These are phyloP conservation scores for Nephrotoma flavescens DNA, from an alignment of 2,888 invertebrate genomes.

Conservation along the genomic window DNA sequence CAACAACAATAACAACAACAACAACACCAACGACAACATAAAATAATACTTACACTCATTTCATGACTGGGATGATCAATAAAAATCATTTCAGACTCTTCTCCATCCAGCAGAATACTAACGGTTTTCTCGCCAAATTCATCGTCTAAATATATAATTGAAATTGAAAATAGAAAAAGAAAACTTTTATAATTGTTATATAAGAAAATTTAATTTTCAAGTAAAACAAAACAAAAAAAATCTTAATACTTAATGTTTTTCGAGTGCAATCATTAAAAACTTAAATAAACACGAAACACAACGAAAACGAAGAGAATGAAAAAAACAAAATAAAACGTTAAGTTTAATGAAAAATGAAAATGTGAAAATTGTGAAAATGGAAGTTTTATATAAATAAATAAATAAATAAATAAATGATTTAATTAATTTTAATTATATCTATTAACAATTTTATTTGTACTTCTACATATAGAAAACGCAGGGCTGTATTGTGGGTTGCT, in stretches of 20 bases:
- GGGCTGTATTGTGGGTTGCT: background rate
- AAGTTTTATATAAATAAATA: background rate
- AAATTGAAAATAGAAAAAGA: background rate
- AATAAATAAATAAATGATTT: background rate
- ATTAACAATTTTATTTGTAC: background rate
- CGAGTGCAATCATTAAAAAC: background rate
- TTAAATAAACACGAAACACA: background rate
- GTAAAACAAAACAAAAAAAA: background rate
- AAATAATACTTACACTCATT: slow-evolving; percentile 62
- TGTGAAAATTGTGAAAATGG: background rate
- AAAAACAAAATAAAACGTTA: background rate
- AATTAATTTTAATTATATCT: background rate
- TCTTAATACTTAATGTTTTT: background rate
- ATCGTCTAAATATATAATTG: slow-evolving; percentile 53
- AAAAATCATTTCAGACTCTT: slow-evolving; percentile 80
- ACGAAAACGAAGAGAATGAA: background rate
- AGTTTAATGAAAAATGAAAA: background rate
- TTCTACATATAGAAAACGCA: background rate
- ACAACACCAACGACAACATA: background rate
- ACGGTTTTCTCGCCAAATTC: slow-evolving; percentile 85
- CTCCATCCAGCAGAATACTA: slow-evolving; percentile 75
- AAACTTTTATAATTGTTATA: slow-evolving; percentile 18
- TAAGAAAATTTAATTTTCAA: slow-evolving; percentile 1
- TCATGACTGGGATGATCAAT: slow-evolving; percentile 80
- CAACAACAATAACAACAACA: background rate